phyloP scores from a whole-genome alignment of 1,140 invertebrate genomes.

The Neodiprion lecontei region DNA sequence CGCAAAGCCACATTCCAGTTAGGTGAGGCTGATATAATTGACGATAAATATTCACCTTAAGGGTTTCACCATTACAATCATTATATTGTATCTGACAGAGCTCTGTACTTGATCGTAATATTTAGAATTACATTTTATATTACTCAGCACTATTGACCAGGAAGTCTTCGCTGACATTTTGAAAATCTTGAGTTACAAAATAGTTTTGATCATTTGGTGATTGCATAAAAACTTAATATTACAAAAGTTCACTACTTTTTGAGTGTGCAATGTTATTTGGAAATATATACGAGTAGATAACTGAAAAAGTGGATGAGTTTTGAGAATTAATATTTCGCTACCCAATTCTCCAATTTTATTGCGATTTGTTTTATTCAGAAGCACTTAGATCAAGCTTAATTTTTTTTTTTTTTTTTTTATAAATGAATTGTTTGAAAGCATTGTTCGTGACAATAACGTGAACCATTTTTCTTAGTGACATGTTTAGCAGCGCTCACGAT shows the following conservation, averaged over 20 bases:
- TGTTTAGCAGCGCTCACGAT: no score
- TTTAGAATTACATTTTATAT: not conserved
- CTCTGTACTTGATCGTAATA: not conserved
- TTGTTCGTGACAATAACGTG: no score
- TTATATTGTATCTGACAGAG: not conserved
- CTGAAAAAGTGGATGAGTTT: no score
- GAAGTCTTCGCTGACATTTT: not conserved
- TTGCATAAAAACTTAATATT: not conserved
- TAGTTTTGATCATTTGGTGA: not conserved
- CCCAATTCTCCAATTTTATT: no score
- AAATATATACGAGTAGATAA: no score
- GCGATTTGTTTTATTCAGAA: no score
- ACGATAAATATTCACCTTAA: not conserved
- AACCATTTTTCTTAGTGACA: no score
- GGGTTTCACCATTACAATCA: not conserved
- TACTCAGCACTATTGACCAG: not conserved
- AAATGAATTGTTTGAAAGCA: no score
- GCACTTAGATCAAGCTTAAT: no score
- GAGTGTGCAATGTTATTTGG: not conserved
- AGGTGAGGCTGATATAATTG: not conserved
- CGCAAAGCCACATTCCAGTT: conserved; percentile 6
- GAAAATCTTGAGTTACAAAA: not conserved
- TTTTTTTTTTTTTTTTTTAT: no score
- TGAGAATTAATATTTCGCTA: no score
- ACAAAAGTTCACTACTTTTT: not conserved